Percentiles rank a stretch among this genome's conserved stretches.
These are phyloP conservation scores for Petrocephalus zakoni DNA, from an alignment of 2,113 vertebrate species.

Conservation along the genomic window DNA sequence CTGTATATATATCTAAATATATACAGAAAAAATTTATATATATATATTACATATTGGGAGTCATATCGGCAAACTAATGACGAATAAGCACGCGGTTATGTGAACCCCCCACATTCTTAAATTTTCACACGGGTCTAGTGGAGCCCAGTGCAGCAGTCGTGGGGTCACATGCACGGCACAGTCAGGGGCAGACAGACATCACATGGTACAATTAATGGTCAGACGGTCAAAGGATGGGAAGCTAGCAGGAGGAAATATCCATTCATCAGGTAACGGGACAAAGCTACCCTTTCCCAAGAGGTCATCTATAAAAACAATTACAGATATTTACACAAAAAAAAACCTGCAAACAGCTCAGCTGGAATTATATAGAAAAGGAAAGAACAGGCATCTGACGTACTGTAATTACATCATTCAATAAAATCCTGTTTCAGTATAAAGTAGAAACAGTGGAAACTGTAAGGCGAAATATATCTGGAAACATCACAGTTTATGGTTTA, in stretches of 20 bases:
- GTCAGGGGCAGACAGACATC: background rate
- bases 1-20: too few relatives aligned
- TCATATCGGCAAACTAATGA: too few relatives aligned
- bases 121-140: background rate
- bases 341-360: background rate
- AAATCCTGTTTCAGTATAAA: background rate
- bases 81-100: too few relatives aligned
- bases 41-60: too few relatives aligned
- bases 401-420: background rate
- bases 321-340: background rate
- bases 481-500: constrained; percentile 21
- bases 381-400: background rate
- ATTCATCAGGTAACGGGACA: background rate
- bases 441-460: too few relatives aligned
- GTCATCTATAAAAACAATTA: background rate
- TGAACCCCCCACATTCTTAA: background rate
- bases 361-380: background rate
- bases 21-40: too few relatives aligned
- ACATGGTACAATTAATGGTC: background rate
- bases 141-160: background rate
- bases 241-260: background rate
- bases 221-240: background rate
- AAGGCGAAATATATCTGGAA: constrained; percentile 20
- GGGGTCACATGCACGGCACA: background rate
- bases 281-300: background rate